Evolutionary conservation across 2,888 invertebrate species (phyloP).

Genomic region (Aproaerema taeniolella): DNA sequence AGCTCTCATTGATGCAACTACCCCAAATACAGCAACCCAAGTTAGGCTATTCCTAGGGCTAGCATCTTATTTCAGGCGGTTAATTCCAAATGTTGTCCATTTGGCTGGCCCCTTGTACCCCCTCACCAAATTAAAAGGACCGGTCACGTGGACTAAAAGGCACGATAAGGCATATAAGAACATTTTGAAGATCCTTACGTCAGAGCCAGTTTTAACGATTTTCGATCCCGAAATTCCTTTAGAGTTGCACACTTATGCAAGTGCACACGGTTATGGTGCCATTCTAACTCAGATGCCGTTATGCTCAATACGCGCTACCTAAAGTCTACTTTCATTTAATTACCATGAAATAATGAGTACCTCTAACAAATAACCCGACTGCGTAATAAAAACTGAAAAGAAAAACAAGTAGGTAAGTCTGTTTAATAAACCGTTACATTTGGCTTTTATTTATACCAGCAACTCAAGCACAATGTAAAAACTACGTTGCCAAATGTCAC

Average conservation of each 20-base stretch:
- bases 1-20: slow-evolving; percentile 2
- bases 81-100: slow-evolving; percentile 16
- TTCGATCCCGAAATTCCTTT: not conserved
- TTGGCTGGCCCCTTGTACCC: slow-evolving; percentile 14
- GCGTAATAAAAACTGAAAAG: too few species aligned
- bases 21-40: slow-evolving; percentile 1
- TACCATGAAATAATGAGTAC: too few species aligned
- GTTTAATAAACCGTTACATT: too few species aligned
- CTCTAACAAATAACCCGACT: too few species aligned
- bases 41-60: slow-evolving; percentile 8
- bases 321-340: too few species aligned
- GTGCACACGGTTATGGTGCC: slow-evolving; percentile 25
- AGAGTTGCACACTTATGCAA: slow-evolving; percentile 20
- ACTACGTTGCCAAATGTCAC: too few species aligned
- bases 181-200: slow-evolving; percentile 2
- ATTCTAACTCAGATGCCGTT: slow-evolving; percentile 19
- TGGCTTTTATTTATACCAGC: too few species aligned
- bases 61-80: slow-evolving; percentile 17
- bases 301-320: too few species aligned
- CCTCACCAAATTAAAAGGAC: not conserved
- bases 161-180: slow-evolving; percentile 1
- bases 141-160: slow-evolving; percentile 3
- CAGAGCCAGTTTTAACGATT: slow-evolving; percentile 3
- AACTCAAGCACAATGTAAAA: too few species aligned
- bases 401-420: too few species aligned